A percentile compares a stretch with the other conserved stretches of the same genome.
Conservation (phyloP, 2,797 vertebrate genomes). For the Apogon hyalosoma region DNA sequence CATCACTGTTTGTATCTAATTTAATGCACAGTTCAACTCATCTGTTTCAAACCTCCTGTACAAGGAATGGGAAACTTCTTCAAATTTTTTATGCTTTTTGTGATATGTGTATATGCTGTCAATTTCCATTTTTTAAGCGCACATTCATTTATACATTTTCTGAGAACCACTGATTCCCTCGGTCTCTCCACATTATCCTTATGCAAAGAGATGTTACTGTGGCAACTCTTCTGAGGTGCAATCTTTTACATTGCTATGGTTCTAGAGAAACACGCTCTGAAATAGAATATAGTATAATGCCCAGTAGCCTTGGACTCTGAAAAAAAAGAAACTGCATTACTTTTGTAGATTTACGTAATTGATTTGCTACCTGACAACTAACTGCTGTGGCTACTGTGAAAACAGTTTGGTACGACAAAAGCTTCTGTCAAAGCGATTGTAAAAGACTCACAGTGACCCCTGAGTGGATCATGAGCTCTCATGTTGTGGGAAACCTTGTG, state of each 20-base stretch:
- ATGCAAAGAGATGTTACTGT: constrained; percentile 39
- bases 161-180: constrained; percentile 1
- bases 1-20: too few relatives aligned
- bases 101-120: neutral
- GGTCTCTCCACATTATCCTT: constrained; percentile 7
- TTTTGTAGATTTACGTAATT: constrained; percentile 32
- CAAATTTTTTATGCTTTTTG: too few relatives aligned
- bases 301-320: constrained; percentile 18
- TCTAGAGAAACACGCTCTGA: constrained; percentile 23
- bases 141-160: neutral
- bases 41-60: too few relatives aligned
- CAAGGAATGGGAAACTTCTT: too few relatives aligned
- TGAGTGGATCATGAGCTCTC: constrained; percentile 11
- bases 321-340: neutral
- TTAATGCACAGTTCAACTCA: too few relatives aligned
- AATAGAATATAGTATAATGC: constrained; percentile 24
- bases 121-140: neutral
- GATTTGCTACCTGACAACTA: constrained; percentile 7
- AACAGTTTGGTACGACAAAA: constrained; percentile 29
- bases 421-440: constrained; percentile 4
- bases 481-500: constrained; percentile 35
- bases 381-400: constrained; percentile 24
- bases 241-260: constrained; percentile 18
- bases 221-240: constrained; percentile 24
- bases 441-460: constrained; percentile 24